These are phyloP conservation scores for Drosophila nikananu DNA, from an alignment of 1,140 invertebrate genomes.

Conservation along the genomic window DNA sequence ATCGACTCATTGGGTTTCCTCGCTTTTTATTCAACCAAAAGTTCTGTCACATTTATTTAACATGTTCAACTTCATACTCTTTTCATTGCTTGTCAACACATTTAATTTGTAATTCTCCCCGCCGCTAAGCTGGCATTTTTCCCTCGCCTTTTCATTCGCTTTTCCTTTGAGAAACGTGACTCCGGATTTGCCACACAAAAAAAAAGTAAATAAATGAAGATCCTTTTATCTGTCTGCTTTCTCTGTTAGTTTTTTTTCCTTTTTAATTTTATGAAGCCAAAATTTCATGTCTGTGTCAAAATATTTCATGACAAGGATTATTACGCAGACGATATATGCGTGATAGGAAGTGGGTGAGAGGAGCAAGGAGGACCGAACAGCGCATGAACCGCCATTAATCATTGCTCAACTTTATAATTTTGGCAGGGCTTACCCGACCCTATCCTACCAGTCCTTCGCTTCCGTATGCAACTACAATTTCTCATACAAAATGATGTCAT, in stretches of 20 bases:
- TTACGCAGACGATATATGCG: constrained; percentile 58
- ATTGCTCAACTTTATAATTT: constrained; percentile 80
- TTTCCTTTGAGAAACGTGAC: constrained; percentile 46
- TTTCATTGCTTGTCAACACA: constrained; percentile 11
- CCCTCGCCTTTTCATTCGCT: background rate
- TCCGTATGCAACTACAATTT: constrained; percentile 70
- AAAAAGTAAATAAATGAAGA: constrained; percentile 19
- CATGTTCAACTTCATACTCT: background rate
- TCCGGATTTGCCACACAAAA: constrained; percentile 5
- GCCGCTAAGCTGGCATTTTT: constrained; percentile 13
- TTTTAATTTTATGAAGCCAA: constrained; percentile 31
- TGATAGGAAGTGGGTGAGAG: constrained; percentile 35
- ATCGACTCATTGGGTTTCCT: constrained; percentile 10
- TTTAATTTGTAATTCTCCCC: constrained; percentile 35
- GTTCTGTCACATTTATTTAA: background rate
- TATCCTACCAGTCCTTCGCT: constrained; percentile 1
- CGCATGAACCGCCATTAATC: constrained; percentile 62
- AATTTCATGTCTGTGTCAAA: constrained; percentile 47
- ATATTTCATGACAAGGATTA: constrained; percentile 76
- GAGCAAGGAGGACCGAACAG: background rate
- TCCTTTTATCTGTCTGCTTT: constrained; percentile 12
- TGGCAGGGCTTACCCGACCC: constrained; percentile 57
- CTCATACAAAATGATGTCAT: constrained; percentile 81
- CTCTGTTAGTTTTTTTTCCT: background rate
- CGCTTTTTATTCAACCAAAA: background rate